These are phyloP conservation scores for Peromyscus leucopus DNA, from an alignment of 2,113 vertebrate species.

Conservation along the genomic window DNA sequence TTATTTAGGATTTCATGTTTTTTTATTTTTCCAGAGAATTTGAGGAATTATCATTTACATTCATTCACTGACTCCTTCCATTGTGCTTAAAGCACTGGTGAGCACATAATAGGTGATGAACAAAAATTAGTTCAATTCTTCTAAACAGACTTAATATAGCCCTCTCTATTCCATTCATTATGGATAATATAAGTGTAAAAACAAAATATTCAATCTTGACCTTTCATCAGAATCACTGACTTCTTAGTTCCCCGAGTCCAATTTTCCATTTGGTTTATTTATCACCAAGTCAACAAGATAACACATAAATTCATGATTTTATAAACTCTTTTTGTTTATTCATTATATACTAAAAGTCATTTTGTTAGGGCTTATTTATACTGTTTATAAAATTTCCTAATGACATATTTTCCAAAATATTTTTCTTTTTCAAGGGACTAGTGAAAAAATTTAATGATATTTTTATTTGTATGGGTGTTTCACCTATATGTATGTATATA, in stretches of 20 bases:
- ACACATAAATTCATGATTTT: background rate
- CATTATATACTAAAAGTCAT: background rate
- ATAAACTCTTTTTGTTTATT: background rate
- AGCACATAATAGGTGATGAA: background rate
- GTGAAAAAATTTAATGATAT: no score
- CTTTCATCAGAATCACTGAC: background rate
- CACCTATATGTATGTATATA: no score
- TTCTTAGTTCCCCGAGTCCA: background rate
- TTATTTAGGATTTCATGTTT: background rate
- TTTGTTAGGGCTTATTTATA: background rate
- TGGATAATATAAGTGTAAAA: background rate
- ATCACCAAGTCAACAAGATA: background rate
- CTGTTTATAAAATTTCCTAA: background rate
- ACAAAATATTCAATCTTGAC: background rate
- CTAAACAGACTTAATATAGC: background rate
- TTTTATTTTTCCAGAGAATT: background rate
- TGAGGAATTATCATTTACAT: background rate
- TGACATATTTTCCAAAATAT: background rate
- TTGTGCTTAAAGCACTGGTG: background rate
- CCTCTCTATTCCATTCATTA: background rate
- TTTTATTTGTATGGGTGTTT: no score
- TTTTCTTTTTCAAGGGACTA: background rate
- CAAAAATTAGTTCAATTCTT: background rate
- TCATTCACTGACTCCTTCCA: background rate
- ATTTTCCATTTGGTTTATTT: background rate